A percentile compares a stretch with the other conserved stretches of the same genome.
Evolutionary conservation across 64 coral and sea anemone species (phyloP).

Genomic region (Stichodactyla helianthus): DNA sequence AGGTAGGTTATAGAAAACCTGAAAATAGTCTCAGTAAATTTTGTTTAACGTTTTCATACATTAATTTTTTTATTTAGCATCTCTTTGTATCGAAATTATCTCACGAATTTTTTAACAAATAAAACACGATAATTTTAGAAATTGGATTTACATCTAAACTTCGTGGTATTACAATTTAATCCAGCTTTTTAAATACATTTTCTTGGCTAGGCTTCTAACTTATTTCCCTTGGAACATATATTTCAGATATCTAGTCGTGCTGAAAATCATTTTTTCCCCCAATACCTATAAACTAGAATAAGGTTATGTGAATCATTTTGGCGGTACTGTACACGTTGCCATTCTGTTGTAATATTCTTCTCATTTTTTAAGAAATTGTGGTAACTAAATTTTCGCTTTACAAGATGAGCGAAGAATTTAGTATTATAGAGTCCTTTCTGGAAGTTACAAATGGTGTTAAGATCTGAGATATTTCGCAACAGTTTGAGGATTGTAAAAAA

Average conservation of each 20-base stretch:
- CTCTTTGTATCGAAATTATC: background rate
- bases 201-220: background rate
- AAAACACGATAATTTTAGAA: too few species aligned
- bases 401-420: background rate
- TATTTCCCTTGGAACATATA: too few species aligned
- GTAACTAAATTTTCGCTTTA: background rate
- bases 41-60: background rate
- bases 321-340: background rate
- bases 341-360: background rate
- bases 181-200: background rate
- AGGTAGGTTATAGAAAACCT: background rate
- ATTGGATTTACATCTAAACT: background rate
- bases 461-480: too few species aligned
- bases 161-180: background rate
- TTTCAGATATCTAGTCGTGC: too few species aligned
- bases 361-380: background rate
- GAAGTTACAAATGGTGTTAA: background rate
- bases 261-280: background rate
- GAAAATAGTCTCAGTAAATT: background rate
- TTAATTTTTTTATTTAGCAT: background rate
- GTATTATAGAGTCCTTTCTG: background rate
- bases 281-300: background rate
- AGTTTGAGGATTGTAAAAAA: too few species aligned
- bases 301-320: background rate
- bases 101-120: too few species aligned